These are phyloP conservation scores for Rhynchophorus ferrugineus DNA, from an alignment of 1,140 invertebrate species.

Conservation along the genomic window DNA sequence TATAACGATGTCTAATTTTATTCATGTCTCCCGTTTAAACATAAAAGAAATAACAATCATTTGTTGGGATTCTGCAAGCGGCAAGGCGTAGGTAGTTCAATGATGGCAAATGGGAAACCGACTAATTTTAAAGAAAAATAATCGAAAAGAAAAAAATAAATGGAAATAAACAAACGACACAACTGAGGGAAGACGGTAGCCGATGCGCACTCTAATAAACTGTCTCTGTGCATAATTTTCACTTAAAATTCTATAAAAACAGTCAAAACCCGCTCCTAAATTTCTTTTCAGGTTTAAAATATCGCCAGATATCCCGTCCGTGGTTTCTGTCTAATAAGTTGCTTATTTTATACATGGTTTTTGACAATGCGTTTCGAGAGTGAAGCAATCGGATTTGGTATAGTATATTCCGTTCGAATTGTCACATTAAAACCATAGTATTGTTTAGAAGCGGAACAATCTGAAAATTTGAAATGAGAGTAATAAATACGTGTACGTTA, in stretches of 20 bases:
- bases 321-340: slow-evolving; percentile 16
- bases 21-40: no score
- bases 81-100: no score
- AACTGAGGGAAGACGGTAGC: slow-evolving; percentile 19
- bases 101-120: no score
- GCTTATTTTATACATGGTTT: slow-evolving; percentile 14
- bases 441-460: no score
- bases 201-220: slow-evolving; percentile 7
- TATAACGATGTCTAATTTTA: no score
- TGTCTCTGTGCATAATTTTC: slow-evolving; percentile 15
- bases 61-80: no score
- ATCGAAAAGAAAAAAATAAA: slow-evolving; percentile 1
- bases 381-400: slow-evolving; percentile 9
- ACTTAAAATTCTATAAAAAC: slow-evolving; percentile 22
- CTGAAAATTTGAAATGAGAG: no score
- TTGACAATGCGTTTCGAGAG: slow-evolving; percentile 15
- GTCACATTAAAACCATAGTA: no score
- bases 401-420: slow-evolving; percentile 9
- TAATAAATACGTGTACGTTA: no score
- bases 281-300: slow-evolving; percentile 14
- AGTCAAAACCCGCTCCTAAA: slow-evolving; percentile 18
- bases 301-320: slow-evolving; percentile 3
- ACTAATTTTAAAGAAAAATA: no score
- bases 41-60: no score
- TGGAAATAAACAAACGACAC: slow-evolving; percentile 7